Evolutionary conservation across 1,140 invertebrate species (phyloP).

Genomic region (Drosophila ogumai): DNA sequence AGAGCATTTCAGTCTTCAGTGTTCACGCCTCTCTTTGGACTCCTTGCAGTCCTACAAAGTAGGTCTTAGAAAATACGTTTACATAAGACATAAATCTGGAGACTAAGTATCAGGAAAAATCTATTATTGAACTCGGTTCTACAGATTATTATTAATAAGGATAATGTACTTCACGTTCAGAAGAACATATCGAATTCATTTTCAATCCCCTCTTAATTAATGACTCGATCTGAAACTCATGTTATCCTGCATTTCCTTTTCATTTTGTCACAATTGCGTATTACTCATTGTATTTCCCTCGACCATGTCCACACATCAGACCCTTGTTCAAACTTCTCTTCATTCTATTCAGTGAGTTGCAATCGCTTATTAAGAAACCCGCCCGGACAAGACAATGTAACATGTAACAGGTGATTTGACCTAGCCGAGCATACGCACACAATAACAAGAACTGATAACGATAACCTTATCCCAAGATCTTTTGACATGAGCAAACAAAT

Average conservation of each 20-base stretch:
- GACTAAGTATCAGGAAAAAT: too few species aligned
- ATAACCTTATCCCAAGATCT: constrained; percentile 75
- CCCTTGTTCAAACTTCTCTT: constrained; percentile 4
- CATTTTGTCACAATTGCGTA: background rate
- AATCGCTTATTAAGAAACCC: constrained; percentile 29
- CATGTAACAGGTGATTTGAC: constrained; percentile 75
- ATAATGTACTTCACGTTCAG: background rate
- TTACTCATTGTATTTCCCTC: background rate
- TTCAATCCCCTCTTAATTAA: background rate
- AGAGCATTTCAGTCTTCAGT: constrained; percentile 39
- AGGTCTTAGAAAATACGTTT: background rate
- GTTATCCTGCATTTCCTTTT: background rate
- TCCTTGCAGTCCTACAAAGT: background rate
- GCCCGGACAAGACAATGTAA: constrained; percentile 41
- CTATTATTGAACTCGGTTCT: too few species aligned
- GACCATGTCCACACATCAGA: background rate
- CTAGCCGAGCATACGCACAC: constrained; percentile 39
- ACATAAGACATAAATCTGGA: background rate
- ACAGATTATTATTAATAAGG: background rate
- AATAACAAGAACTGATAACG: constrained; percentile 56
- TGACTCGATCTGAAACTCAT: background rate
- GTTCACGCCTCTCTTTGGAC: background rate
- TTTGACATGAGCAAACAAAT: constrained; percentile 70
- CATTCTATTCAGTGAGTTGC: background rate
- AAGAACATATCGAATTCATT: background rate